Percentiles rank a stretch among this genome's conserved stretches.
These are phyloP conservation scores for Apeira syringaria DNA, from an alignment of 2,888 invertebrate genomes.

Conservation along the genomic window DNA sequence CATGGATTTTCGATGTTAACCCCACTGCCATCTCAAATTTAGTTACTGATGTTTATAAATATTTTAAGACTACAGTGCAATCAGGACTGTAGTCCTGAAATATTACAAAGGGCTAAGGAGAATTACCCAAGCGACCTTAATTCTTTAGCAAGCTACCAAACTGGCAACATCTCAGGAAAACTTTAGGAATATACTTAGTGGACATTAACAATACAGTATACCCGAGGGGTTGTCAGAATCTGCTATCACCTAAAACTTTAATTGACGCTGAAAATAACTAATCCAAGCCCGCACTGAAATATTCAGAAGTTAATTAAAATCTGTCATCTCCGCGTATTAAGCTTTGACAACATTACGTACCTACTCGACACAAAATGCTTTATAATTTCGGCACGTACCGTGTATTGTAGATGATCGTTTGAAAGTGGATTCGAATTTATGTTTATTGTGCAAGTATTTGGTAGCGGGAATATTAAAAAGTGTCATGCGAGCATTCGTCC, in stretches of 20 bases:
- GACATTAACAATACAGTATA: conserved; percentile 4
- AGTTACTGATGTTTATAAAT: no score
- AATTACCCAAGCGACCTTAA: no score
- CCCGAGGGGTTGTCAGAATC: conserved; percentile 7
- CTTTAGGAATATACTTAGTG: conserved; percentile 3
- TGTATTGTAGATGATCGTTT: neutral
- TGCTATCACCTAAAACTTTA: conserved; percentile 15
- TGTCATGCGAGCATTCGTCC: no score
- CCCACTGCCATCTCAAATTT: no score
- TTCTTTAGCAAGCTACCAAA: no score
- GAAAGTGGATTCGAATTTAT: conserved; percentile 1
- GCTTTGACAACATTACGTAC: conserved; percentile 11
- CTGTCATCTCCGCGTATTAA: conserved; percentile 11
- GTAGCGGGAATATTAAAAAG: neutral
- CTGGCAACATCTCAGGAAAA: no score
- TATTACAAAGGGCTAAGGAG: no score
- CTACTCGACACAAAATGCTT: neutral
- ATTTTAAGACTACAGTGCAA: no score
- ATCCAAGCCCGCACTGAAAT: conserved; percentile 11
- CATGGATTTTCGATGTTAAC: no score
- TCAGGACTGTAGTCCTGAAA: no score
- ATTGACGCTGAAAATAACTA: conserved; percentile 10
- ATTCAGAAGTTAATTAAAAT: conserved; percentile 21
- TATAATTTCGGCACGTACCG: conserved; percentile 2
- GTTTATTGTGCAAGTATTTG: neutral